phyloP scores from a whole-genome alignment of 1,140 invertebrate species.

The Gryon sp. region DNA sequence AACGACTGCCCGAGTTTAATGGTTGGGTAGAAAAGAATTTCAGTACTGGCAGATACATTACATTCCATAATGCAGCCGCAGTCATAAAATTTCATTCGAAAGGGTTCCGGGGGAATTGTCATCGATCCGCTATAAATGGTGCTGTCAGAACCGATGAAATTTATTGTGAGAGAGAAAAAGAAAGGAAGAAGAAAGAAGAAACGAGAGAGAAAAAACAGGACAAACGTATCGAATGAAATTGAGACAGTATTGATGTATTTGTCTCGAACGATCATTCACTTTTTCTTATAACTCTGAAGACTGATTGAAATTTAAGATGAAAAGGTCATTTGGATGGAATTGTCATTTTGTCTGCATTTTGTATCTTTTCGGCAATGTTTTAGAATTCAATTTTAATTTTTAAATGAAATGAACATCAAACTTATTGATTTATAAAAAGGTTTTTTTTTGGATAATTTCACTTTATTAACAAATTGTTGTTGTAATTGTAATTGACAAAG shows the following conservation, averaged over 20 bases:
- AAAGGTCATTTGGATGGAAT: no score
- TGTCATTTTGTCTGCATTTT: no score
- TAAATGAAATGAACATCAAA: no score
- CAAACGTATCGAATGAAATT: no score
- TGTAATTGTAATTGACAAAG: no score
- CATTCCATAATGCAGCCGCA: slow-evolving; percentile 44
- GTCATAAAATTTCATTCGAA: slow-evolving; percentile 49
- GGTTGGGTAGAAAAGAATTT: slow-evolving; percentile 38
- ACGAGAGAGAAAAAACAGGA: neutral
- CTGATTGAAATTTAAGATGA: slow-evolving; percentile 10
- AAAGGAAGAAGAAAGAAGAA: no score
- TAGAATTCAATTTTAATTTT: no score
- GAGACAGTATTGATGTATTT: slow-evolving; percentile 18
- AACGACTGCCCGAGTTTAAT: slow-evolving; percentile 47
- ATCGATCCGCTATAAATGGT: slow-evolving; percentile 38
- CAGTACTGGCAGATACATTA: slow-evolving; percentile 34
- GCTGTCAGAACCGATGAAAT: slow-evolving; percentile 29
- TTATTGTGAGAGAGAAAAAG: slow-evolving; percentile 10
- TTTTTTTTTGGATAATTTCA: no score
- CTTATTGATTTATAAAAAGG: no score
- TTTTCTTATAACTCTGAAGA: no score
- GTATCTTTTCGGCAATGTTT: no score
- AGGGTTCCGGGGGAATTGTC: slow-evolving; percentile 32
- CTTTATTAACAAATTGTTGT: no score
- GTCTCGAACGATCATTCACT: slow-evolving; percentile 11